Conservation (phyloP, 2,797 vertebrate species). For the Atherinosoma microstoma region DNA sequence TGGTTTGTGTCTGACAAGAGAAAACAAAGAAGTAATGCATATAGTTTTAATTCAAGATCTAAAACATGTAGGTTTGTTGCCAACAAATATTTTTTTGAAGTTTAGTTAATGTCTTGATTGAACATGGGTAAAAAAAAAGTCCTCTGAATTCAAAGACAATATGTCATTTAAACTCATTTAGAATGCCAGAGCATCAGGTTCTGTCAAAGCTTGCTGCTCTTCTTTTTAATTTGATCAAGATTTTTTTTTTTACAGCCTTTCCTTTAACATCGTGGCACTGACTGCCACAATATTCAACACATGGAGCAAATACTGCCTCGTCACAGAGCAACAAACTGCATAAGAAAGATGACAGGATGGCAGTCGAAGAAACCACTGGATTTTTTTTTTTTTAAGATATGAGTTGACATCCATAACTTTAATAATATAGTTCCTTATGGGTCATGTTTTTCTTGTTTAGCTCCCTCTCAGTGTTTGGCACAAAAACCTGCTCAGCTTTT, state of each 20-base stretch:
- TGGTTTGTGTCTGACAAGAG: constrained; percentile 8
- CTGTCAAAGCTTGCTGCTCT: not conserved
- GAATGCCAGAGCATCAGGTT: not conserved
- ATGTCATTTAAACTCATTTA: not conserved
- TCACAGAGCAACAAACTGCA: not conserved
- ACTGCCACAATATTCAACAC: not conserved
- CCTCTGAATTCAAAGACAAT: constrained; percentile 8
- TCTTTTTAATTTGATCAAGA: no score
- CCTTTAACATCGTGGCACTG: not conserved
- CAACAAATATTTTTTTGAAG: not conserved
- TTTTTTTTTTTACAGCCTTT: not conserved
- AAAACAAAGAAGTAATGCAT: not conserved
- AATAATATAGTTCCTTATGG: not conserved
- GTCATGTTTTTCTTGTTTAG: not conserved
- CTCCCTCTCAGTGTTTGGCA: not conserved
- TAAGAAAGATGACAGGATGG: not conserved
- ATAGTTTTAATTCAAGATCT: not conserved
- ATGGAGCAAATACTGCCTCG: not conserved
- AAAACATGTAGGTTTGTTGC: constrained; percentile 2
- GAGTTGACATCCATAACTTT: not conserved
- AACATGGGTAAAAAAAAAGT: not conserved
- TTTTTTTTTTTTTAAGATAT: not conserved
- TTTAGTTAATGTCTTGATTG: not conserved
- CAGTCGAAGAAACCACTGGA: not conserved
- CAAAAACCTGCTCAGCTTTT: not conserved